Percentiles rank a stretch among this genome's conserved stretches.
phyloP scores from a whole-genome alignment of 1,140 invertebrate species.

The Hyles euphorbiae region DNA sequence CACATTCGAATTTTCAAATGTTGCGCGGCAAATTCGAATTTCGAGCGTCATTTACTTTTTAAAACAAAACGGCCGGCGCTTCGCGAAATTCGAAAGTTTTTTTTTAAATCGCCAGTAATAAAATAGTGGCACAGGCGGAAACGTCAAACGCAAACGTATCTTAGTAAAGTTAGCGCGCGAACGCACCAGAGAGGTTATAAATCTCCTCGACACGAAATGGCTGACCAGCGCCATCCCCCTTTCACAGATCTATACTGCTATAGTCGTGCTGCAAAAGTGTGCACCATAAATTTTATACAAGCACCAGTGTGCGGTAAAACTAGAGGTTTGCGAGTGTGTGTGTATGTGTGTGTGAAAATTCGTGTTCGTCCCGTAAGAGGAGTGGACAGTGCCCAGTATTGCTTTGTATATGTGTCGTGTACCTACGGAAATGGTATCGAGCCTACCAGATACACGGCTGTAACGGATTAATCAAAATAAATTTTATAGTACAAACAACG shows the following conservation, averaged over 20 bases:
- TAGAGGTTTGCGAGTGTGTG: constrained; percentile 44
- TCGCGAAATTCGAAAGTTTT: not conserved
- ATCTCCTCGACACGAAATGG: constrained; percentile 73
- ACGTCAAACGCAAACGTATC: constrained; percentile 46
- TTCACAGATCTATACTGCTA: constrained; percentile 53
- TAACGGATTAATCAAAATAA: constrained; percentile 64
- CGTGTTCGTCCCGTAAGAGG: constrained; percentile 54
- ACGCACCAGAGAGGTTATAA: constrained; percentile 71
- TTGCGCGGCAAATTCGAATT: constrained; percentile 5
- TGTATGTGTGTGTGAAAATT: constrained; percentile 70
- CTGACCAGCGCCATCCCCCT: constrained; percentile 59
- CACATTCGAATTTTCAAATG: constrained; percentile 11
- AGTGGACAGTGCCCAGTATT: constrained; percentile 62
- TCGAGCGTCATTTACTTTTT: not conserved
- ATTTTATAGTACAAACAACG: constrained; percentile 40
- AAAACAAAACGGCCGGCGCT: not conserved
- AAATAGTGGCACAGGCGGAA: constrained; percentile 1
- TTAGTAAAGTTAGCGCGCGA: constrained; percentile 53
- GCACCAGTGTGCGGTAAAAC: constrained; percentile 66
- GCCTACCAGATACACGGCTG: constrained; percentile 38
- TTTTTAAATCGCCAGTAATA: constrained; percentile 6
- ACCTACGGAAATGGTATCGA: constrained; percentile 46
- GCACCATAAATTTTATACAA: constrained; percentile 73
- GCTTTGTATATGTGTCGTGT: constrained; percentile 57
- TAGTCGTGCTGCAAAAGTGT: constrained; percentile 67